phyloP scores from a whole-genome alignment of 2,888 invertebrate genomes.

The Eledona agricola region DNA sequence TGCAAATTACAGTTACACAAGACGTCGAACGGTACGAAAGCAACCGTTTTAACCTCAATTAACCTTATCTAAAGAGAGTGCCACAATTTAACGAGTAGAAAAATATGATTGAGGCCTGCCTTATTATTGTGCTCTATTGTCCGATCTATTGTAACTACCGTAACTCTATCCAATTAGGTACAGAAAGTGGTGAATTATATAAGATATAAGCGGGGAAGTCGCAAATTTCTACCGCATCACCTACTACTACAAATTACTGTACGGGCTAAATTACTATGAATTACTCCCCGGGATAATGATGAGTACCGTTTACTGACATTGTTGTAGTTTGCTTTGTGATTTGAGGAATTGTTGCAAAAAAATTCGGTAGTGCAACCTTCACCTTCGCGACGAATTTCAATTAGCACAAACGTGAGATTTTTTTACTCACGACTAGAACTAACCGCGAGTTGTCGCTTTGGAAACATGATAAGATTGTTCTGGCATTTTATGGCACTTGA shows the following conservation, averaged over 20 bases:
- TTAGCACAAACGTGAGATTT: slow-evolving; percentile 18
- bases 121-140: slow-evolving; percentile 26
- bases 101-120: too few species aligned
- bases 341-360: too few species aligned
- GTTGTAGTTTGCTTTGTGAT: slow-evolving; percentile 21
- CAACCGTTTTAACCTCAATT: slow-evolving; percentile 36
- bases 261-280: slow-evolving; percentile 22
- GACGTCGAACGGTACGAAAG: slow-evolving; percentile 30
- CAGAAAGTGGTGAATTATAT: slow-evolving; percentile 28
- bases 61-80: slow-evolving; percentile 24
- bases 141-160: slow-evolving; percentile 26
- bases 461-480: too few species aligned
- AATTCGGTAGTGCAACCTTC: slow-evolving; percentile 8
- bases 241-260: slow-evolving; percentile 19
- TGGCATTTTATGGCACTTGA: too few species aligned
- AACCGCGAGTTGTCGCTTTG: too few species aligned
- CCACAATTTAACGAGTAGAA: slow-evolving; percentile 21
- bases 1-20: slow-evolving; percentile 29
- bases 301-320: slow-evolving; percentile 25
- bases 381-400: slow-evolving; percentile 14
- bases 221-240: slow-evolving; percentile 22
- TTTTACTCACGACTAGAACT: slow-evolving; percentile 19
- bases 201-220: slow-evolving; percentile 14
- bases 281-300: slow-evolving; percentile 23
- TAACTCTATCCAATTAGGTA: slow-evolving; percentile 25